These are phyloP conservation scores for Pantherophis alleghaniensis DNA, from an alignment of 2,797 vertebrate species.

Conservation along the genomic window DNA sequence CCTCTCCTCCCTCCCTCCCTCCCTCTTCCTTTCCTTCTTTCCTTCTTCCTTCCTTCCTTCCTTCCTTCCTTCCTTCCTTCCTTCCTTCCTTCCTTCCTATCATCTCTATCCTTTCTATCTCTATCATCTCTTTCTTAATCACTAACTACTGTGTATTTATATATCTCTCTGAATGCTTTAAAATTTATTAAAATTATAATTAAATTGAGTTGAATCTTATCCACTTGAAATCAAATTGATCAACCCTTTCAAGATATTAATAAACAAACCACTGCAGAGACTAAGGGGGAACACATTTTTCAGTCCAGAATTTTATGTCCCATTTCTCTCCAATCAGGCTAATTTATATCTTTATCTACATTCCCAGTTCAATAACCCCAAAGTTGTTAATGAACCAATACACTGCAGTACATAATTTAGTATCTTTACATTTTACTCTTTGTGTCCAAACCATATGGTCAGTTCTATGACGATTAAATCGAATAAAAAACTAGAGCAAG, in stretches of 20 bases:
- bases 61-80: neutral
- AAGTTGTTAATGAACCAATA: neutral
- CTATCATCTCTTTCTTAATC: neutral
- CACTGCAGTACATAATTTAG: neutral
- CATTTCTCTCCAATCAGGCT: neutral
- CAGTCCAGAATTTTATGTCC: neutral
- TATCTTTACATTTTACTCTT: neutral
- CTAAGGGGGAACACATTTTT: neutral
- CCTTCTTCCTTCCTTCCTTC: neutral
- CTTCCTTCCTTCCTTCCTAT: neutral
- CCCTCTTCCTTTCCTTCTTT: neutral
- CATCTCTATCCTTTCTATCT: neutral
- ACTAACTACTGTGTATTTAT: neutral
- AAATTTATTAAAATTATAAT: neutral
- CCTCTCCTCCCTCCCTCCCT: no score
- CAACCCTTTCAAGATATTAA: neutral
- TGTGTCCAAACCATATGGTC: neutral
- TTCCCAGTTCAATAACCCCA: neutral
- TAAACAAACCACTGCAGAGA: neutral
- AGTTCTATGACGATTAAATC: neutral
- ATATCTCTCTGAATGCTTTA: neutral
- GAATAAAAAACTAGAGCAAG: neutral
- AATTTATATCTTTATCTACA: neutral
- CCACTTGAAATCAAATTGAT: neutral
- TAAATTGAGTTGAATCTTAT: neutral